Base-by-base conservation (phyloP, 2,797 vertebrate genomes). In the Phoebastria nigripes region DNA sequence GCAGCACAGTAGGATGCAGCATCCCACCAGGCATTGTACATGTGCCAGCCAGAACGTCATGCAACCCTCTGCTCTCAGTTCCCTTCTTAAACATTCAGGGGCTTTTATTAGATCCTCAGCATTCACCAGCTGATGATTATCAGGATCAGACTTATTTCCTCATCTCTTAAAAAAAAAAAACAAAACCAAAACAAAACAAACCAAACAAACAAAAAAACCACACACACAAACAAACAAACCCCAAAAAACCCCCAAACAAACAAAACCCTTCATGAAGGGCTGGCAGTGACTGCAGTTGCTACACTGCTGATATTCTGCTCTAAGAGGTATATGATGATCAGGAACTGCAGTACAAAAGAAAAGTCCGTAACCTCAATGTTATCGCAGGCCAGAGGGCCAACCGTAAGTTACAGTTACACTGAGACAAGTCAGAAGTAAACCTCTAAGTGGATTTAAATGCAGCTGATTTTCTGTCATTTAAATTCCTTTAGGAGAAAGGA, bases 21-120 rank as follows among this genome's bases (percentile, higher is more conserved):
- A 62, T 73, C 42, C 39, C 35, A 62, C 42, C 37, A 24, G 39
- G 28, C 15, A 3, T 5, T 46, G 19, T 29, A 66, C 46, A 66
- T 8, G 0, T 37, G 18, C 29, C 70, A 90, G 19, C 3, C 5
- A 72, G 35, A 79, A 74, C 0, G 4, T 15, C 4, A 0, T 19
- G 9, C 18, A 63, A 17, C 3, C 7, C 19, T 16, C 24, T 71
- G 41, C 24, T 83, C 33, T 58, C 31, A 10, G 11, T 52, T 74
- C 15, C 18, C 4, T 41, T 54, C 70, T 54, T n/a, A 59, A 70
- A 55, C 3, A 8, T 55, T 67, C 33, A 47, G 22, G 33, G 18
- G n/a, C 11, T 76, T 91, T 72, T 58, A 55, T 31, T 26, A 78
- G 72, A 74, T 49, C 22, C 29, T 78, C 41, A 71, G 31, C 15